Evolutionary conservation across 2,113 vertebrate genomes (phyloP).

Genomic region (Mastomys coucha): DNA sequence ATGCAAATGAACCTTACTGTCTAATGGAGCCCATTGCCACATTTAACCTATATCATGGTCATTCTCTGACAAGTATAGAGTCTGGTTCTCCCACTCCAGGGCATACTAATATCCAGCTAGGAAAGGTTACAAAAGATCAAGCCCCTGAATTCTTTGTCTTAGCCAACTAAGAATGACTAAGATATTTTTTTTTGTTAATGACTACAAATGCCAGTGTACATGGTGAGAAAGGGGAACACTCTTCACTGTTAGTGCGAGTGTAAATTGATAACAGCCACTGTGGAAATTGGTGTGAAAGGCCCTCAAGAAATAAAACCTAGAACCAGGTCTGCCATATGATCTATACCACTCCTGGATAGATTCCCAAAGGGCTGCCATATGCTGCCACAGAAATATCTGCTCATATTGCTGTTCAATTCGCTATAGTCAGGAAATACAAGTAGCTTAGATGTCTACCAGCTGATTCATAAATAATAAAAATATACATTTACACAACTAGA

Average conservation of each 20-base stretch:
- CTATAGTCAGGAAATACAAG: neutral
- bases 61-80: slow-evolving; percentile 44
- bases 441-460: neutral
- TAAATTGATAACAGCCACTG: neutral
- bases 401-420: neutral
- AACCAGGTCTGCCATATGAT: neutral
- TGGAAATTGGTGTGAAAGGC: neutral
- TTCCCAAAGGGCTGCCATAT: neutral
- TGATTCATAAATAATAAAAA: neutral
- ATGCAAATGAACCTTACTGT: slow-evolving; percentile 35
- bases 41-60: slow-evolving; percentile 45
- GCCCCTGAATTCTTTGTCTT: neutral
- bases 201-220: neutral
- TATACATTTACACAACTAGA: neutral
- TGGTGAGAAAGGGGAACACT: neutral
- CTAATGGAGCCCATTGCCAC: slow-evolving; percentile 10
- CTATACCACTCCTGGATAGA: neutral
- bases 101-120: slow-evolving; percentile 8
- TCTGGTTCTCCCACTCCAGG: neutral
- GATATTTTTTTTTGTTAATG: neutral
- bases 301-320: neutral
- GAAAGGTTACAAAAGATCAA: slow-evolving; percentile 19
- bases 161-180: neutral
- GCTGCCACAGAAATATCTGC: too few relatives aligned
- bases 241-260: neutral